Base-by-base conservation (phyloP, 2,888 invertebrate species). In the Idaea aversata region DNA sequence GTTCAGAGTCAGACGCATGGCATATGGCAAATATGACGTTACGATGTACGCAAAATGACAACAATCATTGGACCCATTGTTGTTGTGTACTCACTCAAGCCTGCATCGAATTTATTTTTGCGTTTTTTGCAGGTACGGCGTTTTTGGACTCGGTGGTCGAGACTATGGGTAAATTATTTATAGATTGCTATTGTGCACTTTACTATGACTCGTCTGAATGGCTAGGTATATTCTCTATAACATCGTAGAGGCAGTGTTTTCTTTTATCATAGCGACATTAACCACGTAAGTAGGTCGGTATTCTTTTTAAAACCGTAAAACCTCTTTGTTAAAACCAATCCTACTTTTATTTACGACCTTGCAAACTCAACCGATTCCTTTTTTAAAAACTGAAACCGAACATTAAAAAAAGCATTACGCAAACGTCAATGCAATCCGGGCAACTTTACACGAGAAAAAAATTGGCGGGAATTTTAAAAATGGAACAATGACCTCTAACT, bases 401-500 rank as follows among this genome's bases (percentile, higher is more conserved):
- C 6, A 59, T 15, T 25, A 25, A 25, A 25, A 34, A 25, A 59
- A 25, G 10, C 34, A 63, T 36, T 25, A 36, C n/a, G n/a, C 16
- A 65, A 59, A 35, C 65, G 63, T 68, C 62, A 67, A 61, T 67
- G 66, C 59, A 59, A 38, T 25, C 67, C 61, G 59, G 16, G 59
- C 58, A 63, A 47, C 63, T 62, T 63, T 67, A 68, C 68, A 79
- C 75, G 79, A 81, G 79, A 81, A 82, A 82, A 84, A 84, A 84
- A 83, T 80, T 78, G 80, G 85, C 83, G 84, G 78, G 84, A 83
- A 87, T 84, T 89, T 88, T 77, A 85, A 88, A 91, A 91, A 90
- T 87, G 85, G 90, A 89, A 91, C 90, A 88, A 84, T 87, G 87
- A 86, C 88, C 90, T 87, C 88, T 88, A 90, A 91, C 91, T 90